A percentile compares a stretch with the other conserved stretches of the same genome.
Conservation (phyloP, 2,113 vertebrate genomes). For the Aleadryas rufinucha region DNA sequence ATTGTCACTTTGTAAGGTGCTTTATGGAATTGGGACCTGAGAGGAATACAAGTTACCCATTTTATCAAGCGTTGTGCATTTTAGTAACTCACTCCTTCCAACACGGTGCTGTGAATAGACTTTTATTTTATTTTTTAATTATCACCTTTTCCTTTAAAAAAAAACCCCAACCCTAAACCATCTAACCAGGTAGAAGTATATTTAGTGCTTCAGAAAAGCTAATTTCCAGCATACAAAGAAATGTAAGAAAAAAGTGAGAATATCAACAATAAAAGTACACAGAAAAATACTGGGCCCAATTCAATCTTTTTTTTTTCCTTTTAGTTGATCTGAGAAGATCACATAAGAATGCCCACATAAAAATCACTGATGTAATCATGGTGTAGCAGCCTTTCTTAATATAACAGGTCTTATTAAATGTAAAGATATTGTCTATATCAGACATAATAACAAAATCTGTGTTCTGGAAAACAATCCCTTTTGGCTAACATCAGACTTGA, state of each 20-base stretch:
- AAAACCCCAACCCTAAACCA: not conserved
- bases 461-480: not conserved
- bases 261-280: not conserved
- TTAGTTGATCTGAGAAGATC: not conserved
- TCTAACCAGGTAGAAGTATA: not conserved
- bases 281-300: not conserved
- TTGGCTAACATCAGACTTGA: not conserved
- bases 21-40: not conserved
- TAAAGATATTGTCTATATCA: not conserved
- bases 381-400: not conserved
- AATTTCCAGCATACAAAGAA: not conserved
- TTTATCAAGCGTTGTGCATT: not conserved
- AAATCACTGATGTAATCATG: not conserved
- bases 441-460: accelerated
- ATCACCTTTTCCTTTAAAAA: not conserved
- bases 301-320: not conserved
- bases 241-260: not conserved
- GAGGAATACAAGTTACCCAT: not conserved
- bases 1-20: not conserved
- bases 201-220: not conserved
- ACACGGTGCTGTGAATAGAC: not conserved
- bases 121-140: not conserved
- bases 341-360: not conserved
- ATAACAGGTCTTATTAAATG: not conserved
- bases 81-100: not conserved